Evolutionary conservation across 2,888 invertebrate species (phyloP), one percentile per base, ranked within the genome.

Genomic region (Acronicta leporina): DNA sequence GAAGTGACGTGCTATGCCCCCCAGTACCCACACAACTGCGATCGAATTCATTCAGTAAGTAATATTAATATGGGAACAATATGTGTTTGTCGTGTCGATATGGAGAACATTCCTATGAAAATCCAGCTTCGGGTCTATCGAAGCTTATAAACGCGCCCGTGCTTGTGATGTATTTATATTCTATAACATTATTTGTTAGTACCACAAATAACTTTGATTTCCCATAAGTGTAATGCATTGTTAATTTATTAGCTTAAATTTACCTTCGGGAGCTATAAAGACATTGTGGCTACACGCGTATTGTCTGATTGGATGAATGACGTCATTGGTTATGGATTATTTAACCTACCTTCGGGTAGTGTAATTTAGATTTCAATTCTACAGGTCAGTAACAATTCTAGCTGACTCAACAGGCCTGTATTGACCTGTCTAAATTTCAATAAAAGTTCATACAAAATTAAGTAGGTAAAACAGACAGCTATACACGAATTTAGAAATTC

Each of bases 1-100:
- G 89, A 20, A 90, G 89, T 62, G 94, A 94, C 63, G 86, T 92
- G 15, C 79, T 94, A 9, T 90, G 91, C 68, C 94, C 94, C 0
- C 94, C 92, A 5, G 86, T 89, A 47, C 89, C 91, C 7, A 80
- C 89, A 55, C 94, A 94, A 69, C 93, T 94, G 61, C 92, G 96
- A 44, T 96, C 96, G 15, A 96, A 96, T 80, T 96, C 96, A n/a
- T 96, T 96, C 90, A 96, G 96, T 96, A 87, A 96, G 96, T 95
- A 75, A 49, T 14, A 27, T 50, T 40, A 11, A 33, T 33, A 33
- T 11, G 11, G 4, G 11, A 33, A 30, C 27, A 27, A 27, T 27
- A 27, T 27, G 27, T 7, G 5, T 27, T 1, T 8, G 33, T 33
- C 33, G 2, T 10, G 10, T 33, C 30, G 10, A 11, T 33, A 33